phyloP scores from a whole-genome alignment of 2,888 invertebrate species.

The Troides aeacus region DNA sequence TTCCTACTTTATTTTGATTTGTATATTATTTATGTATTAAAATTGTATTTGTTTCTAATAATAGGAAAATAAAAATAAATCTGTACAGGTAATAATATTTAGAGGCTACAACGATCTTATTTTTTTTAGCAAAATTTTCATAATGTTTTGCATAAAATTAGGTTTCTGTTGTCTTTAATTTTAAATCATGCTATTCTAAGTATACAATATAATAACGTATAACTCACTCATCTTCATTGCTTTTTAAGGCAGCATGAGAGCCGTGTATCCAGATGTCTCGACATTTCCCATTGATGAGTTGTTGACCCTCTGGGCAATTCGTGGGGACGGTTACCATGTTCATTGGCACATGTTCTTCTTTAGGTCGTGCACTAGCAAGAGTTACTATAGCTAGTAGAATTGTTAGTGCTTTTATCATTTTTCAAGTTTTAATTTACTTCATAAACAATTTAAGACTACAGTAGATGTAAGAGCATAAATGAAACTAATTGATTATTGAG shows the following conservation, averaged over 20 bases:
- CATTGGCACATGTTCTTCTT: conserved; percentile 17
- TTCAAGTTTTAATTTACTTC: conserved; percentile 1
- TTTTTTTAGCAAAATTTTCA: background rate
- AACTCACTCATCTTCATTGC: background rate
- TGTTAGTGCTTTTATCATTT: conserved; percentile 20
- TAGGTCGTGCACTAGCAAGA: conserved; percentile 32
- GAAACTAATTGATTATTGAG: conserved; percentile 16
- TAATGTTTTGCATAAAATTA: background rate
- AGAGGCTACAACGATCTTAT: background rate
- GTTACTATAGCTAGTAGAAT: conserved; percentile 31
- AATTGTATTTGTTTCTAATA: too few species aligned
- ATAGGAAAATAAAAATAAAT: too few species aligned
- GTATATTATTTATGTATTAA: too few species aligned
- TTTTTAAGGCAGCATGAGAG: background rate
- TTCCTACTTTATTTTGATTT: too few species aligned
- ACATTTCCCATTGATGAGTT: conserved; percentile 36
- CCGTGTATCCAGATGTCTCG: conserved; percentile 33
- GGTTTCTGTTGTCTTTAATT: too few species aligned
- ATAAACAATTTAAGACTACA: conserved; percentile 12
- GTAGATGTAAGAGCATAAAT: conserved; percentile 5
- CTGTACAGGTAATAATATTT: too few species aligned
- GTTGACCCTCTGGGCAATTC: conserved; percentile 37
- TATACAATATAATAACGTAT: background rate
- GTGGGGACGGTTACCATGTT: conserved; percentile 36
- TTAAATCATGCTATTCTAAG: background rate